These are phyloP conservation scores for Ctena decussata DNA, from an alignment of 2,888 invertebrate genomes.

Conservation along the genomic window DNA sequence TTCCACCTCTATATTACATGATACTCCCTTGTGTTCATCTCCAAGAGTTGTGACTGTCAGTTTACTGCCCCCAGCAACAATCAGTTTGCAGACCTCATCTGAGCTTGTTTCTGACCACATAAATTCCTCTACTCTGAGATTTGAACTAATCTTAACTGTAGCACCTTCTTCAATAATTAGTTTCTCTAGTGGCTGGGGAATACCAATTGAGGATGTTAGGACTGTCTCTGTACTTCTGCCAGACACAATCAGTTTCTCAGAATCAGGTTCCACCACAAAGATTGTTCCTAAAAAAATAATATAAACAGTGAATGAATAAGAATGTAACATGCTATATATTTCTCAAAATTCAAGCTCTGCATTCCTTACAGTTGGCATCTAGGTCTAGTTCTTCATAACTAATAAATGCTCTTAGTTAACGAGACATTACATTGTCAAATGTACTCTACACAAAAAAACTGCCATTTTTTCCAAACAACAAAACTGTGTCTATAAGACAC, in stretches of 20 bases:
- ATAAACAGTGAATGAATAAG: too few species aligned
- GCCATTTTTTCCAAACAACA: too few species aligned
- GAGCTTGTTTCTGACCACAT: constrained; percentile 54
- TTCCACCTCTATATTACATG: constrained; percentile 39
- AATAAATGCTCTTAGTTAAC: too few species aligned
- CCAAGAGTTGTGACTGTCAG: constrained; percentile 51
- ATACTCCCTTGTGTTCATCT: constrained; percentile 45
- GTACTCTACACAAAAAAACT: too few species aligned
- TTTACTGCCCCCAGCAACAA: constrained; percentile 41
- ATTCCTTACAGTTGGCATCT: too few species aligned
- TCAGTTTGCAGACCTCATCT: constrained; percentile 56
- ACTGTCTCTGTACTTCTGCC: constrained; percentile 24
- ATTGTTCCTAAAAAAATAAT: constrained; percentile 60
- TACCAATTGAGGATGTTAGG: constrained; percentile 10
- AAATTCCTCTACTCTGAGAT: constrained; percentile 54
- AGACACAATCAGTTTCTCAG: constrained; percentile 26
- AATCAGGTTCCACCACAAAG: constrained; percentile 43
- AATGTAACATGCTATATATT: too few species aligned
- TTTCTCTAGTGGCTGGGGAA: constrained; percentile 46
- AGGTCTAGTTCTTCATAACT: too few species aligned
- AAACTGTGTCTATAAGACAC: too few species aligned
- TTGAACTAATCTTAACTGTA: constrained; percentile 47
- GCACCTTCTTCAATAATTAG: constrained; percentile 61
- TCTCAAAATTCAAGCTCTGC: too few species aligned
- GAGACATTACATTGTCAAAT: too few species aligned